Conservation (phyloP, 1,140 invertebrate species). For the Tetramorium parvispinum region DNA sequence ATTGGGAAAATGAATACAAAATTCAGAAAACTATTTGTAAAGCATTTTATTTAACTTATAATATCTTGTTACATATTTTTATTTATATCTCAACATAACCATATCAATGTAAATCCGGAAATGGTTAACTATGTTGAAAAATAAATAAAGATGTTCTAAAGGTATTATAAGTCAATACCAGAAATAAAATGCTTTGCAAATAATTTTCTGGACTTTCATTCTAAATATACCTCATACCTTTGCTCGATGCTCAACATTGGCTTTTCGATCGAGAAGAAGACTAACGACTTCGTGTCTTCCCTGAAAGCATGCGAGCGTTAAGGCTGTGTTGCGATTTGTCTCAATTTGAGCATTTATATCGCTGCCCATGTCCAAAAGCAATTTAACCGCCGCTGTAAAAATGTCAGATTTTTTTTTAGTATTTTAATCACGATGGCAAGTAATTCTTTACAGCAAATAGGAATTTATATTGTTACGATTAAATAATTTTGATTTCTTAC, state of each 20-base stretch:
- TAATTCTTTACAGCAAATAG: not conserved
- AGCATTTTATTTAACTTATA: too few species aligned
- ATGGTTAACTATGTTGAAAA: too few species aligned
- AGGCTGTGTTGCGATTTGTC: slow-evolving; percentile 99
- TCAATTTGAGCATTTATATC: slow-evolving; percentile 99
- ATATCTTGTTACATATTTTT: too few species aligned
- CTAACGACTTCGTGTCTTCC: slow-evolving; percentile 99
- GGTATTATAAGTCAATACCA: too few species aligned
- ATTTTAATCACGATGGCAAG: not conserved
- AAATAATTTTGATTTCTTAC: slow-evolving; percentile 73
- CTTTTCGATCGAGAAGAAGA: slow-evolving; percentile 97
- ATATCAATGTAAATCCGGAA: too few species aligned
- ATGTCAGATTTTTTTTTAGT: slow-evolving; percentile 40
- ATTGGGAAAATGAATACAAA: too few species aligned
- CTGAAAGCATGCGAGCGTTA: slow-evolving; percentile 99
- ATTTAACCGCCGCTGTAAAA: slow-evolving; percentile 91
- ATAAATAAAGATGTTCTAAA: too few species aligned
- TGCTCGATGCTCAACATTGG: slow-evolving; percentile 99
- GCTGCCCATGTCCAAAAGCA: slow-evolving; percentile 98
- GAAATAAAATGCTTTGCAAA: too few species aligned
- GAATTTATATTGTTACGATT: not conserved
- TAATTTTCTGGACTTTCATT: too few species aligned
- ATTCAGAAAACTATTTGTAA: too few species aligned
- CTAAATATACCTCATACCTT: slow-evolving; percentile 86
- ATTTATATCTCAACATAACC: too few species aligned